phyloP scores from a whole-genome alignment of 35 echinoderm and acorn worm genomes.

The Apostichopus californicus region DNA sequence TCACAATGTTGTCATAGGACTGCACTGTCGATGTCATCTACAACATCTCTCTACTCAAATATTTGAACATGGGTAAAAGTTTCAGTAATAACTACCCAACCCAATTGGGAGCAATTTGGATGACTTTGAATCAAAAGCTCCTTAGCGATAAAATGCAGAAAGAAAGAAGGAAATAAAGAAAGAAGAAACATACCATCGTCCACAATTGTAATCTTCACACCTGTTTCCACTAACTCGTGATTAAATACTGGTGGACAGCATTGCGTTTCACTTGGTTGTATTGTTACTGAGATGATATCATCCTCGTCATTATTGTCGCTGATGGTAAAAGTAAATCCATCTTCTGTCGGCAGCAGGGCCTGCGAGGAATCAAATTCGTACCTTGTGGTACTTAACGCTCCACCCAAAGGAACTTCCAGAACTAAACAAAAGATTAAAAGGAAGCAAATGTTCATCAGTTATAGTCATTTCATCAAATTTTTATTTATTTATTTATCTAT shows the following conservation, averaged over 20 bases:
- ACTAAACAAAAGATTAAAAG: background rate
- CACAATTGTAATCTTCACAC: background rate
- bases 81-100: too few relatives aligned
- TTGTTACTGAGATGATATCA: background rate
- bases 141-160: too few relatives aligned
- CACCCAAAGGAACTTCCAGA: background rate
- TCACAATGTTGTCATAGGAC: too few relatives aligned
- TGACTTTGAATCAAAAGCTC: too few relatives aligned
- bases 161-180: too few relatives aligned
- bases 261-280: background rate
- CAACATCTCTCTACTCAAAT: too few relatives aligned
- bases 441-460: too few relatives aligned
- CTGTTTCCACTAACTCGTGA: background rate
- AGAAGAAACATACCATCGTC: background rate
- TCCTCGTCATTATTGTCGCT: background rate
- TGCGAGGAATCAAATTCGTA: background rate
- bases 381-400: background rate
- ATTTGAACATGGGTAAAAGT: too few relatives aligned
- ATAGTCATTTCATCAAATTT: too few relatives aligned
- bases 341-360: background rate
- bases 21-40: too few relatives aligned
- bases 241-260: slow-evolving; percentile 26
- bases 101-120: too few relatives aligned
- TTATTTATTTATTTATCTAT: too few relatives aligned
- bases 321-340: background rate